These are phyloP conservation scores for Chondrilla cf. caribensis DNA, from an alignment of 37 sponge, comb jelly and placozoan genomes.

Conservation along the genomic window DNA sequence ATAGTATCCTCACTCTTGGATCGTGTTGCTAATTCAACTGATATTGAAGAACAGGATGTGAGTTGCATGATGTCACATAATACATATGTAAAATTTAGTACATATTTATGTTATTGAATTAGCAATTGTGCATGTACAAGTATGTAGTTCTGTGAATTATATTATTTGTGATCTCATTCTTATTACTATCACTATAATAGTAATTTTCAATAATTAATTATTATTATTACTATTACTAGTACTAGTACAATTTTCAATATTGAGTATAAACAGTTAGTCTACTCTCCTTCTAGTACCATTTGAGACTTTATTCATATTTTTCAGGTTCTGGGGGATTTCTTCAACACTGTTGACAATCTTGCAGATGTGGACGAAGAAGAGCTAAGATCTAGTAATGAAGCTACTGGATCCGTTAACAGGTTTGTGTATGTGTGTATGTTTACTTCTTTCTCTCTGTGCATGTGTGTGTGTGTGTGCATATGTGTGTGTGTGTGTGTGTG, in stretches of 20 bases:
- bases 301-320: too few species aligned
- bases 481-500: constrained; percentile 13
- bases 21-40: neutral
- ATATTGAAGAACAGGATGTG: neutral
- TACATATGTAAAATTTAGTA: too few species aligned
- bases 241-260: too few species aligned
- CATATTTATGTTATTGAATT: too few species aligned
- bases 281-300: neutral
- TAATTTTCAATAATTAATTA: too few species aligned
- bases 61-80: neutral
- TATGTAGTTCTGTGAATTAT: too few species aligned
- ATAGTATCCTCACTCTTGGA: neutral
- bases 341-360: constrained; percentile 41
- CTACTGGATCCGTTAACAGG: constrained; percentile 9
- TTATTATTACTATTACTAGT: too few species aligned
- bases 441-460: neutral
- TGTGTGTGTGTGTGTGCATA: constrained; percentile 13
- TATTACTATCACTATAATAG: too few species aligned
- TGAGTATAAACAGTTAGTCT: too few species aligned
- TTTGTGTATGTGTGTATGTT: constrained; percentile 8
- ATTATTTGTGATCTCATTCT: too few species aligned
- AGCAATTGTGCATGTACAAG: too few species aligned
- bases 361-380: constrained; percentile 7
- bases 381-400: constrained; percentile 27
- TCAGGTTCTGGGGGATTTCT: constrained; percentile 14